A percentile compares a stretch with the other conserved stretches of the same genome.
phyloP scores from a whole-genome alignment of 2,888 invertebrate species.

The Carabus problematicus region DNA sequence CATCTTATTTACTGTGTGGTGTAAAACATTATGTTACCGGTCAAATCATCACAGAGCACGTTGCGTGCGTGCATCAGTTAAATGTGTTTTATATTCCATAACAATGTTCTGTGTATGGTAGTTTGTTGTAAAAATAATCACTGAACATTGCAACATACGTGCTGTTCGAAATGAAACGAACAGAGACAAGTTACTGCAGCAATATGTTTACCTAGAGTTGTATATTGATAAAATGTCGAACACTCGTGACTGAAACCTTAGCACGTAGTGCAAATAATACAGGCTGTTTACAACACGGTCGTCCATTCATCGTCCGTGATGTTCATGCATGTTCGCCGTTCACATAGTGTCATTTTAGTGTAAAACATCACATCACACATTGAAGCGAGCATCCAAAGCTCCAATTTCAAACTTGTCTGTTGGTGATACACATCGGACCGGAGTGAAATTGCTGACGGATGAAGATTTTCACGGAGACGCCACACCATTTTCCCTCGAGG shows the following conservation, averaged over 20 bases:
- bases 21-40: slow-evolving; percentile 1
- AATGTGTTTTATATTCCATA: too few species aligned
- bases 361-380: background rate
- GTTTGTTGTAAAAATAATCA: too few species aligned
- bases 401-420: slow-evolving; percentile 32
- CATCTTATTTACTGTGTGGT: slow-evolving; percentile 1
- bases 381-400: background rate
- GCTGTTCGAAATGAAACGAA: too few species aligned
- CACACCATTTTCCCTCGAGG: slow-evolving; percentile 5
- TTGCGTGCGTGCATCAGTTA: too few species aligned
- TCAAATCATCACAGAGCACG: too few species aligned
- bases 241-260: slow-evolving; percentile 28
- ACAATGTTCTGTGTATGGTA: too few species aligned
- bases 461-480: slow-evolving; percentile 23
- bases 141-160: too few species aligned
- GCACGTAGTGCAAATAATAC: slow-evolving; percentile 31
- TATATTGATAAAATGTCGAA: slow-evolving; percentile 34
- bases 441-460: slow-evolving; percentile 32
- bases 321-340: too few species aligned
- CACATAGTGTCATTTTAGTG: too few species aligned
- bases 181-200: too few species aligned
- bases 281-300: slow-evolving; percentile 4
- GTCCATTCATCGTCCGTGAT: too few species aligned
- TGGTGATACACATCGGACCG: slow-evolving; percentile 21
- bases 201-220: too few species aligned